Evolutionary conservation across 2,888 invertebrate species (phyloP), one percentile per base, ranked within the genome.

Genomic region (Lepidocyrtinus sp.): DNA sequence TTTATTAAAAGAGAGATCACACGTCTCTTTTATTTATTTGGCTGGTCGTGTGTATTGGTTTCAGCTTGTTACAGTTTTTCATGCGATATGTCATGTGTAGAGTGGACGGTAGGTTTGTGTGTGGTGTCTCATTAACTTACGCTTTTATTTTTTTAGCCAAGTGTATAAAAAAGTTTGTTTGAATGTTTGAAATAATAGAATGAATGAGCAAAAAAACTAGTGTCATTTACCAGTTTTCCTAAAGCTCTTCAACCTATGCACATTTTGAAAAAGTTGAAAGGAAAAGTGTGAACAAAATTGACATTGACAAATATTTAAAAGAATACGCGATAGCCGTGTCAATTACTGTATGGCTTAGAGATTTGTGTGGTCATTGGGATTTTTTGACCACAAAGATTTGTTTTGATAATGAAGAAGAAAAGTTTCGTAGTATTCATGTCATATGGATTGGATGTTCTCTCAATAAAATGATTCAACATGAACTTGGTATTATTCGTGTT

Each of bases 201-300:
- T 55, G 55, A 55, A 55, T 55, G n/a, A 55, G 55, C 55, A 55
- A 55, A 55, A 55, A n/a, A 55, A 55, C 15, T 55, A 3, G 7
- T 55, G 55, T n/a, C 55, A 55, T 55, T 55, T 55, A 55, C 55
- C 17, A 55, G 55, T 55, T 55, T 7, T 55, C 15, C 17, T 55
- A 36, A 36, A 36, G 36, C 55, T 55, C 3, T n/a, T n/a, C n/a
- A n/a, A n/a, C n/a, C n/a, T n/a, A n/a, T n/a, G n/a, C 55, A 7
- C 36, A 36, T 55, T 55, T 55, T 55, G 9, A 7, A 55, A 55
- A 59, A 19, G 19, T 36, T 62, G 27, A 76, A 64, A 70, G 63
- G 65, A 76, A 70, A 76, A 76, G 70, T 76, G 76, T 70, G 69
- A 76, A 76, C n/a, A n/a, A 64, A 70, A 64, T 27, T 70, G 76